These are phyloP conservation scores for Agrotis exclamationis DNA, from an alignment of 2,888 invertebrate genomes.

Conservation along the genomic window DNA sequence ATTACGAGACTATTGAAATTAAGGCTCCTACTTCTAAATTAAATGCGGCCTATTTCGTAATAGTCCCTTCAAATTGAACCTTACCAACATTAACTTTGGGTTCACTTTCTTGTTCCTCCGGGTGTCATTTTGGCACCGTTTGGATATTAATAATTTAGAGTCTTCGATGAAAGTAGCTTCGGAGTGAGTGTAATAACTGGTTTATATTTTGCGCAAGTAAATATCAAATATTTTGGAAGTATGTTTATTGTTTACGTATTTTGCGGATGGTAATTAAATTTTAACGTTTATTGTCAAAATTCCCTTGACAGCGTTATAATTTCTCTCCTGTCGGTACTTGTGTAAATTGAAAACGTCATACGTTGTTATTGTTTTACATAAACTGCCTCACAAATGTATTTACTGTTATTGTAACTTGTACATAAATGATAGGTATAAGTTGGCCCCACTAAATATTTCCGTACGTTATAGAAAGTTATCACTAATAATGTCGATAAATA, in stretches of 20 bases:
- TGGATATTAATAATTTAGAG: slow-evolving; percentile 62
- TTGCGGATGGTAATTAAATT: slow-evolving; percentile 62
- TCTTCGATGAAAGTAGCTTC: slow-evolving; percentile 50
- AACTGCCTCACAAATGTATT: background rate
- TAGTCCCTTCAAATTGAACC: slow-evolving; percentile 43
- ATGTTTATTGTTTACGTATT: slow-evolving; percentile 56
- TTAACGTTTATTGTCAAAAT: slow-evolving; percentile 41
- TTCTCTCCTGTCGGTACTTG: slow-evolving; percentile 9
- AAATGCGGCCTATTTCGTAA: slow-evolving; percentile 58
- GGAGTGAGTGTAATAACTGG: slow-evolving; percentile 58
- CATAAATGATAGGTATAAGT: background rate
- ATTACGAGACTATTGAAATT: slow-evolving; percentile 66
- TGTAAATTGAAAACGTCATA: slow-evolving; percentile 32
- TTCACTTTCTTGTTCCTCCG: slow-evolving; percentile 33
- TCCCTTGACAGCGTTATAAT: slow-evolving; percentile 18
- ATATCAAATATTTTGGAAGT: slow-evolving; percentile 62
- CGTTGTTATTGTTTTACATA: slow-evolving; percentile 25
- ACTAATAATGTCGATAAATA: background rate
- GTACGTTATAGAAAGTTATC: background rate
- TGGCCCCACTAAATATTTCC: background rate
- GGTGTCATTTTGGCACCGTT: slow-evolving; percentile 38
- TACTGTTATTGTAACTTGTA: background rate
- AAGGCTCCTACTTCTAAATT: slow-evolving; percentile 61
- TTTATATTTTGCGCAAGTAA: slow-evolving; percentile 60
- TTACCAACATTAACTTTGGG: slow-evolving; percentile 39